These are phyloP conservation scores for Bergia sp. DNA, from an alignment of 92 coral and sea anemone genomes.

Conservation along the genomic window DNA sequence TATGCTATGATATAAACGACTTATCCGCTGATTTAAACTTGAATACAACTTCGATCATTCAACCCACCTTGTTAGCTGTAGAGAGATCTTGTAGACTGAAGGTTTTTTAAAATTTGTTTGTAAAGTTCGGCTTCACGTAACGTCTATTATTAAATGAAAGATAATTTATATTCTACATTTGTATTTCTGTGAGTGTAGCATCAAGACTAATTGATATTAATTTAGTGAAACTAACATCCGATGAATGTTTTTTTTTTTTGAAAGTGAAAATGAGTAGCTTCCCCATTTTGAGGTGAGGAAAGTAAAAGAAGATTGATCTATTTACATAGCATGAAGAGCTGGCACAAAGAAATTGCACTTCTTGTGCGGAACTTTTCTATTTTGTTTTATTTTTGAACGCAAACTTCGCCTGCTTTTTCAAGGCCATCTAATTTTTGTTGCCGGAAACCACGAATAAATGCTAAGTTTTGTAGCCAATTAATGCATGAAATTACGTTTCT, in stretches of 20 bases:
- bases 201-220: background rate
- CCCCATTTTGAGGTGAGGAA: background rate
- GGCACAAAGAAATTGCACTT: background rate
- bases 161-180: background rate
- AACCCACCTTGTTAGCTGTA: conserved; percentile 1
- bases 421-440: background rate
- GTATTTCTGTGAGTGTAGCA: background rate
- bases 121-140: background rate
- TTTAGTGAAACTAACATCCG: background rate
- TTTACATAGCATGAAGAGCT: background rate
- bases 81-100: background rate
- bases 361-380: background rate
- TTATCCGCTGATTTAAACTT: background rate
- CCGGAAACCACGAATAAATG: background rate
- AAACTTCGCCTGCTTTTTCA: background rate
- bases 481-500: background rate
- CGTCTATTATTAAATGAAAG: background rate
- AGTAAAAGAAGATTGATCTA: background rate
- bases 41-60: background rate
- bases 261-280: background rate
- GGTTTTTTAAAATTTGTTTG: background rate
- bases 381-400: background rate
- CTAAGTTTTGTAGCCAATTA: background rate
- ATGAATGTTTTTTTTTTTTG: too few species aligned
- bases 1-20: background rate